phyloP scores from a whole-genome alignment of 2,888 invertebrate species.

The Drosophila engyochracea region DNA sequence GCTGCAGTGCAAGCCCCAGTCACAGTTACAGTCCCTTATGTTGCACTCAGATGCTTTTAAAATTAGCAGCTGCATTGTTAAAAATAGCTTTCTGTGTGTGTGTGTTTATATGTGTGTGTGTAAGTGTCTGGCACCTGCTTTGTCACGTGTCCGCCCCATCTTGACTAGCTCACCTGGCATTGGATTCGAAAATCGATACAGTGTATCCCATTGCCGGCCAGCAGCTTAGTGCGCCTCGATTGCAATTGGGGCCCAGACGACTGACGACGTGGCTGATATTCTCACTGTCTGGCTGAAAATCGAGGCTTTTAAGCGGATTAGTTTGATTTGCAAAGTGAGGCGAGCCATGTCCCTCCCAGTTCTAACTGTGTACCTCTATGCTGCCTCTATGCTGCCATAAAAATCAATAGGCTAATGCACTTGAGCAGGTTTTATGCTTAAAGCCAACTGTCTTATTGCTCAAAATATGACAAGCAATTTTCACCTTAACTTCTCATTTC shows the following conservation, averaged over 20 bases:
- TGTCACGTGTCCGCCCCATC: conserved; percentile 50
- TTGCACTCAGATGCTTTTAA: conserved; percentile 20
- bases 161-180: conserved; percentile 40
- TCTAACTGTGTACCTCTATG: conserved; percentile 5
- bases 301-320: conserved; percentile 77
- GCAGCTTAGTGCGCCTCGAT: conserved; percentile 57
- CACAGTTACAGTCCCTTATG: background rate
- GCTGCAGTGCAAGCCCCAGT: conserved; percentile 7
- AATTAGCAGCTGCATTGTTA: conserved; percentile 48
- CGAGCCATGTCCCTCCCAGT: conserved; percentile 11
- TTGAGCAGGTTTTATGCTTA: conserved; percentile 33
- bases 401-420: conserved; percentile 76
- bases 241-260: conserved; percentile 18
- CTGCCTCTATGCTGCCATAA: conserved; percentile 1
- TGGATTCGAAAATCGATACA: conserved; percentile 68
- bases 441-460: conserved; percentile 45
- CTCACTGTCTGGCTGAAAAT: conserved; percentile 58
- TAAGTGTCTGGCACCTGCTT: conserved; percentile 28
- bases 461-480: conserved; percentile 22
- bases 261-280: conserved; percentile 14
- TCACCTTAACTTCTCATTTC: background rate
- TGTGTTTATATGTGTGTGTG: background rate
- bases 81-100: conserved; percentile 26
- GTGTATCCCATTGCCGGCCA: conserved; percentile 11
- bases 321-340: conserved; percentile 67